A percentile compares a stretch with the other conserved stretches of the same genome.
phyloP scores from a whole-genome alignment of 2,113 vertebrate species.

The Dromiciops gliroides region DNA sequence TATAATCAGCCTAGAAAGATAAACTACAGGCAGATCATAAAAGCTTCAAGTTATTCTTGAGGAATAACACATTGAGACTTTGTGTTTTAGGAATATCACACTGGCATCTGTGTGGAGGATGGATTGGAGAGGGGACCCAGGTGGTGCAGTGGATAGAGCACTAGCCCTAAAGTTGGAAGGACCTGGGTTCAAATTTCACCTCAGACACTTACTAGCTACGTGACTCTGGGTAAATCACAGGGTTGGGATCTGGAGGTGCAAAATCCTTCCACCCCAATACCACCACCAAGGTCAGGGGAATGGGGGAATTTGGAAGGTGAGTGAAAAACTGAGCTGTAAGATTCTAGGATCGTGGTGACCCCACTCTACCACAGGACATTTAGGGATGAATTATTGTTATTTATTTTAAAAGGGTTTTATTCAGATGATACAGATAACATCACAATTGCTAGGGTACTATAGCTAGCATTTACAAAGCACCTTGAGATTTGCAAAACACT shows the following conservation, averaged over 20 bases:
- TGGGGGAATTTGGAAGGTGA: background rate
- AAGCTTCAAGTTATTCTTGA: background rate
- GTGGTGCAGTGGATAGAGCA: no score
- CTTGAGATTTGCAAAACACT: background rate
- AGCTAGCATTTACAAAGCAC: no score
- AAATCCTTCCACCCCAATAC: background rate
- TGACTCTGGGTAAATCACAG: no score
- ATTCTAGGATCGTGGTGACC: background rate
- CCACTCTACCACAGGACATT: background rate
- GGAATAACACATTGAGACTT: background rate
- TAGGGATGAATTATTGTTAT: background rate
- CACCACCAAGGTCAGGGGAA: background rate
- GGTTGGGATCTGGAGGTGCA: no score
- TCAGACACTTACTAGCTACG: no score
- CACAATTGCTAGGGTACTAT: no score
- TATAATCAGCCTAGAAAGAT: background rate
- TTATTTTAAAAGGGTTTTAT: background rate
- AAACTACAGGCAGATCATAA: background rate
- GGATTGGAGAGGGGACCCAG: background rate
- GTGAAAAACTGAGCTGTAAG: background rate
- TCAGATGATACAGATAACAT: background rate
- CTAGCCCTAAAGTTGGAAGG: no score
- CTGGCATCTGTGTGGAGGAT: background rate
- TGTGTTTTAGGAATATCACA: background rate
- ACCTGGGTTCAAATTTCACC: no score